Percentiles rank a stretch among this genome's conserved stretches.
Conservation (phyloP, 1,140 invertebrate species). For the Brachionus rotundiformis region DNA sequence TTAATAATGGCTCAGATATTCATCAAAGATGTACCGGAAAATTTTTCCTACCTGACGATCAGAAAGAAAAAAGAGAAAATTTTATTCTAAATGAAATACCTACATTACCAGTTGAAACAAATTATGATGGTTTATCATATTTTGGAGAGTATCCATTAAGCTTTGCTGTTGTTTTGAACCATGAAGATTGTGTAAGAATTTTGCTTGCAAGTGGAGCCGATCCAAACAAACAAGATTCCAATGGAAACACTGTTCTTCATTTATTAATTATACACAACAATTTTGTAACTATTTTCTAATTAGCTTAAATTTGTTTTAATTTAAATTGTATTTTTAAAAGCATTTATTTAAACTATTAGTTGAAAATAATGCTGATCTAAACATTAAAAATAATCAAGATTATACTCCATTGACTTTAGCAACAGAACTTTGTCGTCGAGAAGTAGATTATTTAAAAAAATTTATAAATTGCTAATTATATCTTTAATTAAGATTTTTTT, state of each 20-base stretch:
- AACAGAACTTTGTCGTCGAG: constrained; percentile 85
- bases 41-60: constrained; percentile 96
- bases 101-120: constrained; percentile 78
- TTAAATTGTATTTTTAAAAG: constrained; percentile 65
- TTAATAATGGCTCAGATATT: constrained; percentile 85
- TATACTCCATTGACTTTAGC: constrained; percentile 89
- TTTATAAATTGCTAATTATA: background rate
- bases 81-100: constrained; percentile 88
- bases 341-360: constrained; percentile 90
- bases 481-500: constrained; percentile 75
- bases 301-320: constrained; percentile 11
- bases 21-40: constrained; percentile 77
- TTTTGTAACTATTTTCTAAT: constrained; percentile 68
- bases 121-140: constrained; percentile 93
- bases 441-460: constrained; percentile 66
- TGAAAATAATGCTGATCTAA: constrained; percentile 81
- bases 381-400: constrained; percentile 80
- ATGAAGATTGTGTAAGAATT: constrained; percentile 93
- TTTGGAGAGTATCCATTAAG: constrained; percentile 95
- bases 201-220: constrained; percentile 90
- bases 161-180: constrained; percentile 92
- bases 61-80: constrained; percentile 77
- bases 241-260: constrained; percentile 94
- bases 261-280: constrained; percentile 96
- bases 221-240: constrained; percentile 90